Base-by-base conservation (phyloP, 2,888 invertebrate species). In the Calameuta filiformis region DNA sequence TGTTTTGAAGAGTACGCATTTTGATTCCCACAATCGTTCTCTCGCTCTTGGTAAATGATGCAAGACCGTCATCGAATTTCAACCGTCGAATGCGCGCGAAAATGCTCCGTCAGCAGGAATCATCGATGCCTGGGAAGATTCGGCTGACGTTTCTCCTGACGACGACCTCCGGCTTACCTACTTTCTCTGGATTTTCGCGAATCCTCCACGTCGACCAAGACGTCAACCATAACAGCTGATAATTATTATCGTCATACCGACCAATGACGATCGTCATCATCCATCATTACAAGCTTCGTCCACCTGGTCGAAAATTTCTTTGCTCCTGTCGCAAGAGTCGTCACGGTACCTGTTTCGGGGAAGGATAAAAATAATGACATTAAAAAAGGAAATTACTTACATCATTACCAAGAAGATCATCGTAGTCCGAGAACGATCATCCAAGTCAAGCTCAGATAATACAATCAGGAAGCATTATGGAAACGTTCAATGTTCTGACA, bases 401-500 rank as follows among this genome's bases (percentile, higher is more conserved):
- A 56, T 56, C 56, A 56, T 56, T 23, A 9, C 23, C 56, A 23
- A 56, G 12, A 4, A 37, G 56, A 56, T 15, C 56, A 23, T 9
- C 23, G 2, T 9, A 9, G 23, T 56, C 56, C 56, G 68, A n/a
- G 15, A 35, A 30, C 33, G n/a, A 69, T 37, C n/a, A 69, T 69
- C 69, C 73, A 68, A 40, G 73, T 37, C 11, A 76, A 31, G 15
- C 12, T 34, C 30, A 73, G 68, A 69, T 35, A 56, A 73, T 73
- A 30, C 75, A 40, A 75, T 75, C 69, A 75, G 35, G 33, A 69
- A 74, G 73, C 11, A 31, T 37, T 30, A 31, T 69, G 37, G 23
- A 75, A 76, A 76, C 37, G 37, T 69, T 69, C 35, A 75, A 75
- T 37, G 30, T n/a, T 74, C 75, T 75, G 77, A 77, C 33, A 75